These are phyloP conservation scores for Eueides isabella DNA, from an alignment of 1,140 invertebrate species.

Conservation along the genomic window DNA sequence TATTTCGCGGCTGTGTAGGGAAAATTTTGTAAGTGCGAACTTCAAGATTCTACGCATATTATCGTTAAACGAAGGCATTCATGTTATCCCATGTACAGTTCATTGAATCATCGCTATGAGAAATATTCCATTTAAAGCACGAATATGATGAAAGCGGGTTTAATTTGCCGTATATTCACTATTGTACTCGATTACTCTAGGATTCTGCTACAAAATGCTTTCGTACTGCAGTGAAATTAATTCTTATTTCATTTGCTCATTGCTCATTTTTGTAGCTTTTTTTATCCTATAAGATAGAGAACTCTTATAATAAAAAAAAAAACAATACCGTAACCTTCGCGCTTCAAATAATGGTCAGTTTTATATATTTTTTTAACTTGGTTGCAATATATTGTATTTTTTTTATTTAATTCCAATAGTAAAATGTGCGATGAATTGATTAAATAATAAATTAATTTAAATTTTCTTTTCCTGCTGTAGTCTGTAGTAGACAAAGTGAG, in stretches of 20 bases:
- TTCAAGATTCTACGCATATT: slow-evolving; percentile 23
- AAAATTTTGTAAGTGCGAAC: slow-evolving; percentile 11
- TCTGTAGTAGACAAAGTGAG: background rate
- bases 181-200: background rate
- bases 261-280: background rate
- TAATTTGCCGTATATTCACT: slow-evolving; percentile 23
- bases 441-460: too few relatives aligned
- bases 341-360: too few relatives aligned
- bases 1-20: background rate
- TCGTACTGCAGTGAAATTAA: background rate
- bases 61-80: slow-evolving; percentile 42
- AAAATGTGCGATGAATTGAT: too few relatives aligned
- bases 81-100: slow-evolving; percentile 66
- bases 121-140: slow-evolving; percentile 56
- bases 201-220: background rate
- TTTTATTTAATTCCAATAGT: too few relatives aligned
- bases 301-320: too few relatives aligned
- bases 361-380: too few relatives aligned
- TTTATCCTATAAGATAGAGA: too few relatives aligned
- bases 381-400: too few relatives aligned
- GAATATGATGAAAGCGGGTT: slow-evolving; percentile 36
- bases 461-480: background rate
- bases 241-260: background rate
- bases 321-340: too few relatives aligned
- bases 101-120: slow-evolving; percentile 60